Conservation (phyloP, 2,888 invertebrate species). For the Sphinx pinastri region DNA sequence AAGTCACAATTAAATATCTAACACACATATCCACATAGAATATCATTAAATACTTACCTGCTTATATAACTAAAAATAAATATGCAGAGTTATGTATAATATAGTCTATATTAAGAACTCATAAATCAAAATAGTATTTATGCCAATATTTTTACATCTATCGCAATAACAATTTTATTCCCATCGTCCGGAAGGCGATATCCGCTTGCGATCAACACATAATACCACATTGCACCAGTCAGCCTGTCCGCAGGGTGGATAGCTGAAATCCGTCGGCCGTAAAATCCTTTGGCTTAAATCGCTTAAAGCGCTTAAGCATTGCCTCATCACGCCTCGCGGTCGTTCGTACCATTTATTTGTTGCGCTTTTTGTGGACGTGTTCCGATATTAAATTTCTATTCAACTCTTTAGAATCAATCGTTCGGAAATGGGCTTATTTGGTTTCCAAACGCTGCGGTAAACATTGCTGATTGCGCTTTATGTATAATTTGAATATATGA, state of each 20-base stretch:
- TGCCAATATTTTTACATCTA: neutral
- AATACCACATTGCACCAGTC: conserved; percentile 46
- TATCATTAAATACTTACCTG: too few relatives aligned
- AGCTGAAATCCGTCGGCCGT: conserved; percentile 76
- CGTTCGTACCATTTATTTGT: conserved; percentile 58
- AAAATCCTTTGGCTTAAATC: conserved; percentile 83
- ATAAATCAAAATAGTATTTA: too few relatives aligned
- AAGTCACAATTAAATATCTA: too few relatives aligned
- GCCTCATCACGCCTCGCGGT: conserved; percentile 65
- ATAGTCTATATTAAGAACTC: too few relatives aligned
- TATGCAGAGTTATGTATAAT: too few relatives aligned
- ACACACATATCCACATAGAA: neutral
- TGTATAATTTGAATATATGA: conserved; percentile 1
- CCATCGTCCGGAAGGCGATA: conserved; percentile 29
- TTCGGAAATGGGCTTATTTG: conserved; percentile 32
- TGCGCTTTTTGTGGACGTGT: conserved; percentile 54
- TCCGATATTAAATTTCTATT: conserved; percentile 56
- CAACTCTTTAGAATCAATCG: conserved; percentile 37
- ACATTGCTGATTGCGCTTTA: conserved; percentile 15
- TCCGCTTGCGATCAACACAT: conserved; percentile 48
- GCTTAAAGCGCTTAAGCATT: conserved; percentile 75
- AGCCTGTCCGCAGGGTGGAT: conserved; percentile 72
- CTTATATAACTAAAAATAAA: too few relatives aligned
- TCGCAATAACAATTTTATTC: neutral
- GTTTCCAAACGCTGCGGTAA: conserved; percentile 14